Base-by-base conservation (phyloP, 2,113 vertebrate species). In the Mola mola region DNA sequence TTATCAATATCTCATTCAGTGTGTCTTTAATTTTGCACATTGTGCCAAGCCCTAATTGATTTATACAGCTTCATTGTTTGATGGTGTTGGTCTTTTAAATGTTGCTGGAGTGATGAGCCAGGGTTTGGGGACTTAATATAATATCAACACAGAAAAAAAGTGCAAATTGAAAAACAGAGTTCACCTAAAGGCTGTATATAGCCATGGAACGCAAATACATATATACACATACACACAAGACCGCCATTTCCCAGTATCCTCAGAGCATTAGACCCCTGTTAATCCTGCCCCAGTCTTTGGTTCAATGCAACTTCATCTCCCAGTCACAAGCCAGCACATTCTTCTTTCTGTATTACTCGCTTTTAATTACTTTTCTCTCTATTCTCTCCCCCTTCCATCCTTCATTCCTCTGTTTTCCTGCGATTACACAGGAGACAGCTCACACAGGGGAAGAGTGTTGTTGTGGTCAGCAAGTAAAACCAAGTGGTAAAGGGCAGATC, bases 351-450 rank as follows among this genome's bases (percentile, higher is more conserved):
- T 43, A 65, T 49, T 78, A 62, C 75, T 82, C 65, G 57, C 26
- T 78, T 84, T 89, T 89, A 84, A 86, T 87, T 86, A 81, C 81
- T 84, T 76, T 84, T 76, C 69, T 71, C 50, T 62, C 43, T 81
- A 78, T 80, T 66, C 50, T 53, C 21, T 40, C 34, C 17, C 31
- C 21, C 22, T 24, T 43, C 58, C 31, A 52, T 61, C 69, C 41
- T 25, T 75, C 55, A 8, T 66, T 58, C 51, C 43, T 67, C 66
- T 73, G 56, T 80, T 85, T 85, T 68, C 43, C 29, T 81, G 57
- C 19, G 66, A 84, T 83, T 86, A 74, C 59, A 68, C 67, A 44
- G 43, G 69, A 66, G 69, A 67, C 43, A 1, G 34, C 61, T 59
- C 48, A 38, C 36, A 13, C 50, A 16, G 10, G 16, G 24, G 38